Evolutionary conservation across 1,140 invertebrate genomes (phyloP).

Genomic region (Caenorhabditis briggsae): DNA sequence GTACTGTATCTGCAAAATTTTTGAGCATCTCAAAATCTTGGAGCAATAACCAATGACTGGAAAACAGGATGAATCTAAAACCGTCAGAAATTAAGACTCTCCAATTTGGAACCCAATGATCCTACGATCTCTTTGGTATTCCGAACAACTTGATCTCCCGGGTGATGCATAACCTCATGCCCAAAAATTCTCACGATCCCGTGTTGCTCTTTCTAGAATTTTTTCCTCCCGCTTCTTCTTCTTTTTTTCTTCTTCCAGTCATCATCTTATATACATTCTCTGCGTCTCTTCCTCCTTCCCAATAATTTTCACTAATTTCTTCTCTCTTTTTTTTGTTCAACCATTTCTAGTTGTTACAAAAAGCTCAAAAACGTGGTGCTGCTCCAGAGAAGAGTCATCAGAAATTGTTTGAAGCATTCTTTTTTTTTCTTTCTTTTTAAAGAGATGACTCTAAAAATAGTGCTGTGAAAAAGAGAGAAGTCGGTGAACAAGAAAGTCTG

Average conservation of each 20-base stretch:
- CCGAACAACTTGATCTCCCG: not conserved
- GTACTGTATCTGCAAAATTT: too few species aligned
- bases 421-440: not conserved
- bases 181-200: not conserved
- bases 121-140: too few species aligned
- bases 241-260: conserved; percentile 9
- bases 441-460: conserved; percentile 5
- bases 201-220: not conserved
- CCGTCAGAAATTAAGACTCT: too few species aligned
- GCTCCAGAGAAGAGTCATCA: not conserved
- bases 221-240: not conserved
- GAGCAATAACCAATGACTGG: too few species aligned
- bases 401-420: conserved; percentile 13
- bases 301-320: not conserved
- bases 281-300: conserved; percentile 19
- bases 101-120: too few species aligned
- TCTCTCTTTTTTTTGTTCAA: not conserved
- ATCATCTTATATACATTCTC: conserved; percentile 20
- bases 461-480: conserved; percentile 22
- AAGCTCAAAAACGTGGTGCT: conserved; percentile 1
- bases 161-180: not conserved
- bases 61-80: too few species aligned
- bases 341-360: conserved; percentile 39
- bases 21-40: too few species aligned
- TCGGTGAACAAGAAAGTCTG: not conserved